These are phyloP conservation scores for Leptinotarsa tumamoca DNA, from an alignment of 2,888 invertebrate species.

Conservation along the genomic window DNA sequence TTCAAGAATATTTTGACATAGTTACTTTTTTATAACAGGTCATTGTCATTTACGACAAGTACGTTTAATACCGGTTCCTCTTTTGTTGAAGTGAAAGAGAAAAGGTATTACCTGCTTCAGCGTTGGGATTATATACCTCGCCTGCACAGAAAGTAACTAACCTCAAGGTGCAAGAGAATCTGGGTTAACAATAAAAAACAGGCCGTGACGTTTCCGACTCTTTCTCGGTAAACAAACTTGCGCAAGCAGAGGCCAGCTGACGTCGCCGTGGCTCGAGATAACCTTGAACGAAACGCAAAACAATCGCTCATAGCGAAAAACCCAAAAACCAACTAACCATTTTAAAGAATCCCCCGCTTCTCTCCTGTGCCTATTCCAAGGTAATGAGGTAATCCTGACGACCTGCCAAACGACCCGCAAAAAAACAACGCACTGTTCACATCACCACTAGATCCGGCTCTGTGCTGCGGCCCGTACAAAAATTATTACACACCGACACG, in stretches of 20 bases:
- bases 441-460: constrained; percentile 31
- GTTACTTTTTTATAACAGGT: too few relatives aligned
- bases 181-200: background rate
- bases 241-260: constrained; percentile 16
- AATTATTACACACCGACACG: constrained; percentile 28
- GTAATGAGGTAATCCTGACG: constrained; percentile 17
- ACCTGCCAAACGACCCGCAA: background rate
- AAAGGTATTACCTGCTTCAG: too few relatives aligned
- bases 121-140: too few relatives aligned
- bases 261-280: constrained; percentile 7
- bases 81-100: too few relatives aligned
- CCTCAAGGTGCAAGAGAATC: background rate
- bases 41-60: too few relatives aligned
- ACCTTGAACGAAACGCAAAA: constrained; percentile 14
- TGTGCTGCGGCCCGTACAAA: constrained; percentile 26
- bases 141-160: constrained; percentile 4
- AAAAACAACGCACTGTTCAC: constrained; percentile 26
- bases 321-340: background rate
- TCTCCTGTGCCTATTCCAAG: background rate
- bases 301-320: background rate
- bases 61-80: too few relatives aligned
- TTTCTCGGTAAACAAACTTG: constrained; percentile 16
- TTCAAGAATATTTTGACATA: too few relatives aligned
- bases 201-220: background rate
- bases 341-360: constrained; percentile 11